Percentiles rank a stretch among this genome's conserved stretches.
Evolutionary conservation across 2,113 vertebrate genomes (phyloP).

Genomic region (Cavia porcellus): DNA sequence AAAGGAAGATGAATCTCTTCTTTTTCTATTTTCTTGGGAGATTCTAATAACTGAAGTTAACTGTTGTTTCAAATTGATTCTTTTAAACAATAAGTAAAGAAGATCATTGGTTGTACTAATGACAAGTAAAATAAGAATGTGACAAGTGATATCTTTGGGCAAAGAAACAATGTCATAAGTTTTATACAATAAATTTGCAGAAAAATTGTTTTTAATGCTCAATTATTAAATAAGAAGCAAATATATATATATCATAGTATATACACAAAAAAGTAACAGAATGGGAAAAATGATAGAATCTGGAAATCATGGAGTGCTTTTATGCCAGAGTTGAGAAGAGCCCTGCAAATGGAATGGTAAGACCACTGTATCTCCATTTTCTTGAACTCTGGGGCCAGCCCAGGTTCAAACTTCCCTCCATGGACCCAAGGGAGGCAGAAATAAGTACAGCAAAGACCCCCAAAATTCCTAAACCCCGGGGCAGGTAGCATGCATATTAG

Average conservation of each 20-base stretch:
- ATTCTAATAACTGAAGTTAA: not conserved
- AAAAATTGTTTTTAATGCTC: not conserved
- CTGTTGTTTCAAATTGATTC: not conserved
- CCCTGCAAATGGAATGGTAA: not conserved
- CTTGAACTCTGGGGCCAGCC: not conserved
- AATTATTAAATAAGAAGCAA: slow-evolving; percentile 61
- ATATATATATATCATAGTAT: not conserved
- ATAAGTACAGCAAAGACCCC: not conserved
- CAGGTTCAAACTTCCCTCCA: not conserved
- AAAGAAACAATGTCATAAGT: slow-evolving; percentile 52
- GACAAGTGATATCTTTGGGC: not conserved
- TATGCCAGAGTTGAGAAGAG: slow-evolving; percentile 53
- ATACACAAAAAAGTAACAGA: slow-evolving; percentile 20
- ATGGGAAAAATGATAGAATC: slow-evolving; percentile 44
- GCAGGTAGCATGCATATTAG: not conserved
- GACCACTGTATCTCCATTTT: not conserved
- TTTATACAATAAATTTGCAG: slow-evolving; percentile 40
- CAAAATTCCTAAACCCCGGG: not conserved
- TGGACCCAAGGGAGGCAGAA: not conserved
- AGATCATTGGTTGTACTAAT: slow-evolving; percentile 9
- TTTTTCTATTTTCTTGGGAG: slow-evolving; percentile 47
- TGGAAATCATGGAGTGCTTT: slow-evolving; percentile 13
- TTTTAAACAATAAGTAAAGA: slow-evolving; percentile 9
- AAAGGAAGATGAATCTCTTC: slow-evolving; percentile 75
- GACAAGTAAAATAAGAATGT: not conserved